Evolutionary conservation across 2,888 invertebrate species (phyloP).

Genomic region (Campoletis raptor): DNA sequence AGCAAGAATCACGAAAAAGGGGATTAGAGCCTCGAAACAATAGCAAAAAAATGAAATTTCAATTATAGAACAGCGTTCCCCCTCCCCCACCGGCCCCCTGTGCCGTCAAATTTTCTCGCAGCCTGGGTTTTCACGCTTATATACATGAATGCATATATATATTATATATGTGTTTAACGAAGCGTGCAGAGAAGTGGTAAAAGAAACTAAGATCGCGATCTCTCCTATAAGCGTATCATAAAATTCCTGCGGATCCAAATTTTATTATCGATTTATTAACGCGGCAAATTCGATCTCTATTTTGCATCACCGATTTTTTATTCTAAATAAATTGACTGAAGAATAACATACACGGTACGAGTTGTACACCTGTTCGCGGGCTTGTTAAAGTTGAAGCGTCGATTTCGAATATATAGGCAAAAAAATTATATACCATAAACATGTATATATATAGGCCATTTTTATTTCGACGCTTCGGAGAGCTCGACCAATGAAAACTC

Average conservation of each 20-base stretch:
- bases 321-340: neutral
- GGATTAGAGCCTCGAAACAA: neutral
- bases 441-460: slow-evolving; percentile 60
- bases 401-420: slow-evolving; percentile 62
- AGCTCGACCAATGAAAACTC: slow-evolving; percentile 68
- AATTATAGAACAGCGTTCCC: slow-evolving; percentile 25
- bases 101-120: neutral
- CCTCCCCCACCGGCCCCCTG: neutral
- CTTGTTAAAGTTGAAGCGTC: slow-evolving; percentile 38
- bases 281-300: neutral
- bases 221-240: neutral
- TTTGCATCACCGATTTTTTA: neutral
- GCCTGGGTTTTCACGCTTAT: slow-evolving; percentile 35
- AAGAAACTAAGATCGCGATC: slow-evolving; percentile 43
- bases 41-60: slow-evolving; percentile 7
- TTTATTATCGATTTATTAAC: slow-evolving; percentile 23
- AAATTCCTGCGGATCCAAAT: slow-evolving; percentile 29
- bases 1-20: neutral
- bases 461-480: slow-evolving; percentile 60
- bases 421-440: slow-evolving; percentile 31
- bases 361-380: neutral
- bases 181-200: slow-evolving; percentile 33
- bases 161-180: slow-evolving; percentile 33
- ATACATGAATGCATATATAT: neutral
- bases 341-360: neutral